phyloP scores from a whole-genome alignment of 2,888 invertebrate species.

The Carpatolechia fugitivella region DNA sequence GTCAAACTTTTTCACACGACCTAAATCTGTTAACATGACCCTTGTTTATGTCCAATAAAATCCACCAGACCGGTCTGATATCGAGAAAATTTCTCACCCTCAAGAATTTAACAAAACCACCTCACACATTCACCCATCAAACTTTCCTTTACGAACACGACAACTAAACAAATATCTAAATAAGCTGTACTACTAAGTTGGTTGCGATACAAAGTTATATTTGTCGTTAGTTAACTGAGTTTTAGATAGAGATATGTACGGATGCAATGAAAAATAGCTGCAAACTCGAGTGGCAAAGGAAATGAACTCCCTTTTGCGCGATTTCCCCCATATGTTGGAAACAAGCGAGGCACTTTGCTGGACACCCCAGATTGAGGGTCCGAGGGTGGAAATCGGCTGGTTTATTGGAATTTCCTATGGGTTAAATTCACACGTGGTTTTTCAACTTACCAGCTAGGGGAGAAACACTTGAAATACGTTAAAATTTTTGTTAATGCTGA shows the following conservation, averaged over 20 bases:
- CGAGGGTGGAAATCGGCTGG: conserved; percentile 60
- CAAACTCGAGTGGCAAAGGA: conserved; percentile 26
- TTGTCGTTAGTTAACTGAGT: background rate
- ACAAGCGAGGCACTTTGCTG: conserved; percentile 73
- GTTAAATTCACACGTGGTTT: conserved; percentile 58
- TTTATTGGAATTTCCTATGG: conserved; percentile 73
- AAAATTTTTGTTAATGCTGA: background rate
- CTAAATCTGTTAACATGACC: conserved; percentile 61
- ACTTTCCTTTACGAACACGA: background rate
- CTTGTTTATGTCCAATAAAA: conserved; percentile 73
- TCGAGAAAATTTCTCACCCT: conserved; percentile 66
- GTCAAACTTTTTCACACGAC: conserved; percentile 53
- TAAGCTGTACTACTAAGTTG: background rate
- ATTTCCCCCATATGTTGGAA: conserved; percentile 71
- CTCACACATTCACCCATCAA: background rate
- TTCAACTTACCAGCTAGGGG: conserved; percentile 31
- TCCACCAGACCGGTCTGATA: conserved; percentile 71
- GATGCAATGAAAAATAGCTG: conserved; percentile 25
- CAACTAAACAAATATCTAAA: background rate
- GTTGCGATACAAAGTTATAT: conserved; percentile 34
- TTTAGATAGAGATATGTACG: fast-evolving
- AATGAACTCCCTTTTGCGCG: conserved; percentile 50
- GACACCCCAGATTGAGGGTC: conserved; percentile 72
- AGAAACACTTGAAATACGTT: background rate
- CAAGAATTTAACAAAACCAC: conserved; percentile 49